phyloP scores from a whole-genome alignment of 2,113 vertebrate genomes.

The Edolisoma coerulescens region DNA sequence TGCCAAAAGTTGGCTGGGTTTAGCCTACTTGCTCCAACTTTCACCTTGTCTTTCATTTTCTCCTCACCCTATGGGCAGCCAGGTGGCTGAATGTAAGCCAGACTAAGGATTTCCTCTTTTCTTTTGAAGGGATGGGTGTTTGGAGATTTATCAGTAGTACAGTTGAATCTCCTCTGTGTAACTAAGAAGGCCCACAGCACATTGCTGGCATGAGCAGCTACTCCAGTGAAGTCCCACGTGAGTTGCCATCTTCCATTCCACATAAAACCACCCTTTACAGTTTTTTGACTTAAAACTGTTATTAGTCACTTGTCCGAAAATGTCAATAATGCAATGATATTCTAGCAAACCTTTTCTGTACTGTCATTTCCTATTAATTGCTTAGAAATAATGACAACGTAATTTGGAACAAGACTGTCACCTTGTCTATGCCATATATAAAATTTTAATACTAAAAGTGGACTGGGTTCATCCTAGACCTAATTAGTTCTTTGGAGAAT shows the following conservation, averaged over 20 bases:
- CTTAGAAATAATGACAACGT: not conserved
- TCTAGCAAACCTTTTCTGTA: not conserved
- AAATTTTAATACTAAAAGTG: not conserved
- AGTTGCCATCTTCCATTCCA: not conserved
- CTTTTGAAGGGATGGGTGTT: not conserved
- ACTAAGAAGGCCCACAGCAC: not conserved
- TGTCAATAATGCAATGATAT: not conserved
- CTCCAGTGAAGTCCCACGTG: not conserved
- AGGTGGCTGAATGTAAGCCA: not conserved
- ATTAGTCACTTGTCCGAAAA: not conserved
- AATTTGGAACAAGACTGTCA: not conserved
- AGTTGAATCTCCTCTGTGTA: not conserved
- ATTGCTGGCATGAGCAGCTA: not conserved
- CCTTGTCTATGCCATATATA: not conserved
- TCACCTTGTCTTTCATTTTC: not conserved
- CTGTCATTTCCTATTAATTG: not conserved
- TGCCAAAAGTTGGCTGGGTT: not conserved
- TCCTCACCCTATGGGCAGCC: not conserved
- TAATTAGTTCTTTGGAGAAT: not conserved
- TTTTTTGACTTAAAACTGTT: not conserved
- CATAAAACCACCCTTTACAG: not conserved
- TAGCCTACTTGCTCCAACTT: not conserved
- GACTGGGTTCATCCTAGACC: not conserved
- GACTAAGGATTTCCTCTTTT: conserved; percentile 9
- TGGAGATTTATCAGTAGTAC: not conserved